phyloP scores from a whole-genome alignment of 2,113 vertebrate genomes.

The Zosterops japonicus region DNA sequence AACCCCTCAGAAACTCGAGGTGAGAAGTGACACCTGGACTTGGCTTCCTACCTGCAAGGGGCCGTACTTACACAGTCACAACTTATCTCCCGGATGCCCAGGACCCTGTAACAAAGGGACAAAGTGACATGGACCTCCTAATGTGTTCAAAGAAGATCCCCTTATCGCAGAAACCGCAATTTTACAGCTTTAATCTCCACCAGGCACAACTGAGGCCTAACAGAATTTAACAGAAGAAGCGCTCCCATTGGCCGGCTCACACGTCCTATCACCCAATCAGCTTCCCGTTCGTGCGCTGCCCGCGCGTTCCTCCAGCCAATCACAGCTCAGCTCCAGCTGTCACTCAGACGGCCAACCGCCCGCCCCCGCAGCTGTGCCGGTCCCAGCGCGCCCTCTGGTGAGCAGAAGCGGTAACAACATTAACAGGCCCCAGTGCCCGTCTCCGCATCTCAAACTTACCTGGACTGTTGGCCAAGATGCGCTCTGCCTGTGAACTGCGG shows the following conservation, averaged over 20 bases:
- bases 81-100: neutral
- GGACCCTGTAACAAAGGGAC: neutral
- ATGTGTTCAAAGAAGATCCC: accelerated
- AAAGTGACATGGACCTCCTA: neutral
- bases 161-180: neutral
- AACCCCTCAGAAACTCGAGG: conserved; percentile 42
- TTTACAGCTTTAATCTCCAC: too few species aligned
- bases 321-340: neutral
- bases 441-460: neutral
- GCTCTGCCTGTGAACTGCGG: too few species aligned
- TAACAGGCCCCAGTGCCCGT: neutral
- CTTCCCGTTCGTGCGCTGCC: accelerated
- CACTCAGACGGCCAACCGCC: neutral
- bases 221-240: neutral
- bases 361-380: neutral
- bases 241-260: neutral
- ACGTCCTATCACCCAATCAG: neutral
- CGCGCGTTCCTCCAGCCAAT: neutral
- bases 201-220: neutral
- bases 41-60: neutral
- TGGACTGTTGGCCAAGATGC: neutral
- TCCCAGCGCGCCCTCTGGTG: neutral
- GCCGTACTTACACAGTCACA: neutral
- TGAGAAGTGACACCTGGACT: neutral
- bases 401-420: neutral